phyloP scores from a whole-genome alignment of 2,797 vertebrate genomes.

The Dendrocincla tyrannina region DNA sequence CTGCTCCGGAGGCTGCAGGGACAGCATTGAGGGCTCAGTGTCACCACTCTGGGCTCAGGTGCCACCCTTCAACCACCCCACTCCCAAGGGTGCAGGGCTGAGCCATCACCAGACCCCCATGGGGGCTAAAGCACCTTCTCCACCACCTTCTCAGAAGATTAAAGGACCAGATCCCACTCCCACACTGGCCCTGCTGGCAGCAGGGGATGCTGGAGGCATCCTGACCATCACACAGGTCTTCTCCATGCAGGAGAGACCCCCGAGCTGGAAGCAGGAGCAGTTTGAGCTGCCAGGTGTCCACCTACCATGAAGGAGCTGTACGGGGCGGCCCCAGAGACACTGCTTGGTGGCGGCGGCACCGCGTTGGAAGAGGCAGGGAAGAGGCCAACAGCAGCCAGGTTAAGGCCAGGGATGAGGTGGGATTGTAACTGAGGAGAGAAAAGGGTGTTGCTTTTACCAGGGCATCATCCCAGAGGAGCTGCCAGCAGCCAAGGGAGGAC shows the following conservation, averaged over 20 bases:
- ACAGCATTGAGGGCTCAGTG: not conserved
- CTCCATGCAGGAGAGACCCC: accelerated
- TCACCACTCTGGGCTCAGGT: not conserved
- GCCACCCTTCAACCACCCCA: not conserved
- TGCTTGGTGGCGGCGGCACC: constrained; percentile 85
- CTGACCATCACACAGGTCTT: not conserved
- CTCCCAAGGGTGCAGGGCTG: not conserved
- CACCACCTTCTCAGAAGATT: accelerated
- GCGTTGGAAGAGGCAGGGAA: constrained; percentile 88
- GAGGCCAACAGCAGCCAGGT: constrained; percentile 90
- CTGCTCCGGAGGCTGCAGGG: constrained; percentile 87
- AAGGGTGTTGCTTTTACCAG: not conserved
- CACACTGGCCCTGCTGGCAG: not conserved
- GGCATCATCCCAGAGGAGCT: not conserved
- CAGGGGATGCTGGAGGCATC: not conserved
- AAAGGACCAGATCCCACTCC: not conserved
- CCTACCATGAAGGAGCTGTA: constrained; percentile 91
- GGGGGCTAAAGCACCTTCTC: not conserved
- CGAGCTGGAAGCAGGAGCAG: not conserved
- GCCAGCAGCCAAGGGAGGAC: not conserved
- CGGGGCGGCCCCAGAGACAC: constrained; percentile 82
- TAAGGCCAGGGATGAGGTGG: constrained; percentile 93
- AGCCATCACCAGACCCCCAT: not conserved
- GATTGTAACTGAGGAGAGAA: constrained; percentile 84
- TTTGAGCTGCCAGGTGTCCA: not conserved